phyloP scores from a whole-genome alignment of 2,797 vertebrate genomes.

The Parotocinclus haroldoi region DNA sequence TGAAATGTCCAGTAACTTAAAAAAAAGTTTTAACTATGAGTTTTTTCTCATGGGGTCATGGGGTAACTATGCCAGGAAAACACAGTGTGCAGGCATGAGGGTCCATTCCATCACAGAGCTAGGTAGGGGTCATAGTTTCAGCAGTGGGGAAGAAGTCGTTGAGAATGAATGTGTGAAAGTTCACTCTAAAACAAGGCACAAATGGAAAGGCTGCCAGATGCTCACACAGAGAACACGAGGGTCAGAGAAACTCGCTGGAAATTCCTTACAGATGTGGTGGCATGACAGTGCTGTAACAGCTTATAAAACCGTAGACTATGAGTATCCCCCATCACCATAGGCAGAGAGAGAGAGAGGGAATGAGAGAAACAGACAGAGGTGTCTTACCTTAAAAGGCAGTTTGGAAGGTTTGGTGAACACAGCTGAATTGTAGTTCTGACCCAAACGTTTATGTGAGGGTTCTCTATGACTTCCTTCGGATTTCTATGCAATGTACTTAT shows the following conservation, averaged over 20 bases:
- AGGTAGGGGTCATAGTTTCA: constrained; percentile 17
- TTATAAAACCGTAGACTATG: constrained; percentile 57
- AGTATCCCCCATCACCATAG: constrained; percentile 34
- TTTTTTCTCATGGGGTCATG: no score
- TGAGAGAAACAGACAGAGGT: constrained; percentile 49
- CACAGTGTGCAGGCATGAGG: no score
- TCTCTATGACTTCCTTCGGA: background rate
- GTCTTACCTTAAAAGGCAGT: constrained; percentile 74
- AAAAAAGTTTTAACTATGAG: no score
- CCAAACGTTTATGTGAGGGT: constrained; percentile 38
- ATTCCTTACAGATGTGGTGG: constrained; percentile 60
- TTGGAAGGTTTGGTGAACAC: constrained; percentile 43
- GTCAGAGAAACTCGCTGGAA: constrained; percentile 56
- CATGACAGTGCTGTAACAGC: constrained; percentile 62
- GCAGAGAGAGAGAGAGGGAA: constrained; percentile 17
- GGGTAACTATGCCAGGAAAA: no score
- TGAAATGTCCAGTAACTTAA: no score
- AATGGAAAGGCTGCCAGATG: constrained; percentile 61
- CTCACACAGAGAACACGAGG: constrained; percentile 40
- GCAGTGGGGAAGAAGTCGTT: constrained; percentile 45
- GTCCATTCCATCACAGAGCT: no score
- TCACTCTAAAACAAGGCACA: constrained; percentile 63
- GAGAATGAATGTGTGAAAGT: constrained; percentile 56
- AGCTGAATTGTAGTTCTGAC: constrained; percentile 53
- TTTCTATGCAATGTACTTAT: no score